Percentiles rank a stretch among this genome's conserved stretches.
Conservation (phyloP, 1,140 invertebrate species). For the Battus philenor region DNA sequence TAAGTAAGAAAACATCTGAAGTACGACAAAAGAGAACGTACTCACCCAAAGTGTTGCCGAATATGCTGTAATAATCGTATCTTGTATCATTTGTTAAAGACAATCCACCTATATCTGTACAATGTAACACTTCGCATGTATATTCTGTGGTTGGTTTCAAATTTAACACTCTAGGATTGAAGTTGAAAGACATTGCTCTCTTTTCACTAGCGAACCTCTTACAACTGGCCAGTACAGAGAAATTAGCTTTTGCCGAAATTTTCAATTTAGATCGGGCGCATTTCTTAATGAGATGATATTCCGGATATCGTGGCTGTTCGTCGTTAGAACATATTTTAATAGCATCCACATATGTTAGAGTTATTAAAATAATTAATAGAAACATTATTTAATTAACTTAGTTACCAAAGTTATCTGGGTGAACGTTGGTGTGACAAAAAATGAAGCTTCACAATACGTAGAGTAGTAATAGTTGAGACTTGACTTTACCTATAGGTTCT, state of each 20-base stretch:
- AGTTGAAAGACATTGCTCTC: conserved; percentile 80
- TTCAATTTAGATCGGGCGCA: conserved; percentile 52
- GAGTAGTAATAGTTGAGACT: too few species aligned
- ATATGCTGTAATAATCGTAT: conserved; percentile 79
- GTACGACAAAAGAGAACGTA: too few species aligned
- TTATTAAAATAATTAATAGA: neutral
- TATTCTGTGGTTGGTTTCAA: conserved; percentile 41
- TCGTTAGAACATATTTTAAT: conserved; percentile 31
- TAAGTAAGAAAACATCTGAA: too few species aligned
- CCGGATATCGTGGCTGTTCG: conserved; percentile 24
- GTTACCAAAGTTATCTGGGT: too few species aligned
- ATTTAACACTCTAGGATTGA: too few species aligned
- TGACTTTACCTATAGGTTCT: too few species aligned
- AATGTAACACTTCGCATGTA: conserved; percentile 76
- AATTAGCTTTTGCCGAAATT: conserved; percentile 44
- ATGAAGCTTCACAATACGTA: too few species aligned
- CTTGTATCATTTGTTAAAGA: conserved; percentile 71
- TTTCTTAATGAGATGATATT: conserved; percentile 58
- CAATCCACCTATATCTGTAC: conserved; percentile 76
- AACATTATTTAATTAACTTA: too few species aligned
- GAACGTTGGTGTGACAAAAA: too few species aligned
- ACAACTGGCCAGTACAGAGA: conserved; percentile 69
- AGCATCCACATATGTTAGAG: conserved; percentile 4
- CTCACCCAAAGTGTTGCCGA: conserved; percentile 73
- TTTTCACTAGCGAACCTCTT: conserved; percentile 75